These are phyloP conservation scores for Rhabdomys dilectus DNA, from an alignment of 2,113 vertebrate genomes.

Conservation along the genomic window DNA sequence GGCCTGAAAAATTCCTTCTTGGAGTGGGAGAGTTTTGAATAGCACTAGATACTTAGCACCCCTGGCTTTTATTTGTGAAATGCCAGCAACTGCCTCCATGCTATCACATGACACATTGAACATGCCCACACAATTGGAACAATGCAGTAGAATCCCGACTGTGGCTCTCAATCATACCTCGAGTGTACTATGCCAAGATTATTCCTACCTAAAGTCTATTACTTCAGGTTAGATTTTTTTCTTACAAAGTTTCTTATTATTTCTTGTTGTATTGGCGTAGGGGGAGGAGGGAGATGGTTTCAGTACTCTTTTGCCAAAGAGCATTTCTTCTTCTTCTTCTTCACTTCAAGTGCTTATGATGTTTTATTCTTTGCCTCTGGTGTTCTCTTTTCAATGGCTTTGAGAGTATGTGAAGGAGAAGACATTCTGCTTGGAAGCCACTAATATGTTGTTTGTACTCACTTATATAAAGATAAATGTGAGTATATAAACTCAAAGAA, in stretches of 20 bases:
- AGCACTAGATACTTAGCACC: not conserved
- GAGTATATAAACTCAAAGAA: not conserved
- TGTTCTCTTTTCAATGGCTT: not conserved
- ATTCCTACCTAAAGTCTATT: not conserved
- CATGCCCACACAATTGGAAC: not conserved
- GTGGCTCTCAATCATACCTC: not conserved
- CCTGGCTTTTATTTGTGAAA: not conserved
- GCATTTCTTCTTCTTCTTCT: not conserved
- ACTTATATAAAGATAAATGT: conserved; percentile 40
- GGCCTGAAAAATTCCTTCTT: conserved; percentile 3
- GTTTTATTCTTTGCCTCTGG: conserved; percentile 2
- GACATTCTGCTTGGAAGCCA: not conserved
- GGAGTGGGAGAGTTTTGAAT: not conserved
- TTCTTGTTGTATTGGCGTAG: not conserved
- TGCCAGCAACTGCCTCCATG: not conserved
- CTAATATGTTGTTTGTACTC: not conserved
- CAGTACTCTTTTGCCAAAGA: not conserved
- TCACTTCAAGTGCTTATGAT: not conserved
- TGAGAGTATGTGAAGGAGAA: conserved; percentile 3
- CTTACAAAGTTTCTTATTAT: not conserved
- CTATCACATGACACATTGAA: not conserved
- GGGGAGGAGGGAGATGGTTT: not conserved
- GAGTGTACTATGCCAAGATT: not conserved
- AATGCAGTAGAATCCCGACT: not conserved
- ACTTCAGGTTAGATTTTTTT: not conserved